phyloP scores from a whole-genome alignment of 1,140 invertebrate species.

The Zophobas morio region DNA sequence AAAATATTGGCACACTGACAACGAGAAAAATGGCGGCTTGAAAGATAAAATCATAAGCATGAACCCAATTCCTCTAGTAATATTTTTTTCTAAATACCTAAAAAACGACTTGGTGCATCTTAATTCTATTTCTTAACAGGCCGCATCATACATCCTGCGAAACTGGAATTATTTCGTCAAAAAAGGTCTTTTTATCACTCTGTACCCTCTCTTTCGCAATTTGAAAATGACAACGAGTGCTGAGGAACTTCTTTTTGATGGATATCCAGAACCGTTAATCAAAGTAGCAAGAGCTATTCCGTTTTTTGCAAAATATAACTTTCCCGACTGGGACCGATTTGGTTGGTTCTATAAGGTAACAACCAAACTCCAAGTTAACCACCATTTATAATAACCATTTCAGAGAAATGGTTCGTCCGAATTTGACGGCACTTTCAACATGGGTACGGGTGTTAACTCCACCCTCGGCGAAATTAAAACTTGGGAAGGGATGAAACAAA shows the following conservation, averaged over 20 bases:
- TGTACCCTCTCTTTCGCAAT: too few relatives aligned
- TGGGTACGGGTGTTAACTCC: conserved; percentile 76
- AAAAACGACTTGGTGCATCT: too few relatives aligned
- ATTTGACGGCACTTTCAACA: conserved; percentile 81
- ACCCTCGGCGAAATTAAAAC: conserved; percentile 76
- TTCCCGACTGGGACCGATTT: conserved; percentile 77
- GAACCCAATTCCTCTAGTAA: not conserved
- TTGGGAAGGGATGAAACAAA: conserved; percentile 79
- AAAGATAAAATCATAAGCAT: too few relatives aligned
- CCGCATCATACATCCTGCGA: too few relatives aligned
- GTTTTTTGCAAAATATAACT: conserved; percentile 71
- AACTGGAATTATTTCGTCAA: too few relatives aligned
- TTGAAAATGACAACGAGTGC: too few relatives aligned
- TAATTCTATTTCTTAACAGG: too few relatives aligned
- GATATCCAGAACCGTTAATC: too few relatives aligned
- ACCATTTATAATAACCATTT: conserved; percentile 9
- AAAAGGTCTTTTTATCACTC: too few relatives aligned
- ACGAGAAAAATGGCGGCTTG: too few relatives aligned
- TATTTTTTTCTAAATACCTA: not conserved
- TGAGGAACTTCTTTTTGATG: too few relatives aligned
- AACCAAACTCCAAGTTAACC: not conserved
- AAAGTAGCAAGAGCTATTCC: conserved; percentile 65
- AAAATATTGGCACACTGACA: too few relatives aligned
- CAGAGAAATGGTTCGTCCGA: conserved; percentile 81
- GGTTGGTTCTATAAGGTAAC: conserved; percentile 85